phyloP scores from a whole-genome alignment of 2,797 vertebrate species.

The Oreochromis grahami region DNA sequence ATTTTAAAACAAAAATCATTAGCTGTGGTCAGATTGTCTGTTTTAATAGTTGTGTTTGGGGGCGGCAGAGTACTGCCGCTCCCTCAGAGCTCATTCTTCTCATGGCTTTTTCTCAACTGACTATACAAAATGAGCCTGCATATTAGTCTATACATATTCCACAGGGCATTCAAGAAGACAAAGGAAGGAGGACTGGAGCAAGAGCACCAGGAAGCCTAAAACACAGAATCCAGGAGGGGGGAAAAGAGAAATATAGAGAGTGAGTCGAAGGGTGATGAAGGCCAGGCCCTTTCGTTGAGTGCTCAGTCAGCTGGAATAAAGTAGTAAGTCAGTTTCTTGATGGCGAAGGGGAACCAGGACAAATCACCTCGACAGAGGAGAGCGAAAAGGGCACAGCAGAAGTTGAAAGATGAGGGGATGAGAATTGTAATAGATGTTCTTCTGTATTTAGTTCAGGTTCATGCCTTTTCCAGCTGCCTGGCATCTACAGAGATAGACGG shows the following conservation, averaged over 20 bases:
- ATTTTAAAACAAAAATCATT: neutral
- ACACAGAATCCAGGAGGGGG: neutral
- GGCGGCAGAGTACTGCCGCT: neutral
- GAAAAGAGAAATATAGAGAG: neutral
- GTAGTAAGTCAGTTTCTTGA: constrained; percentile 42
- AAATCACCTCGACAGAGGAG: constrained; percentile 51
- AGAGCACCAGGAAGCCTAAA: neutral
- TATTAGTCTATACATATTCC: neutral
- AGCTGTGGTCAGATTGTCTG: neutral
- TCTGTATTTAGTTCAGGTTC: constrained; percentile 60
- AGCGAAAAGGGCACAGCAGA: constrained; percentile 51
- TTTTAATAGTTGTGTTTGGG: neutral
- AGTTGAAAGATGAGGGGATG: constrained; percentile 63
- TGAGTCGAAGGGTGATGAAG: constrained; percentile 44
- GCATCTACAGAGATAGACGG: constrained; percentile 39
- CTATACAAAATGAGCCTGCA: neutral
- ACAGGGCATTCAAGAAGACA: neutral
- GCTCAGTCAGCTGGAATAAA: constrained; percentile 64
- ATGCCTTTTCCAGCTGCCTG: constrained; percentile 15
- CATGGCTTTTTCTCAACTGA: neutral
- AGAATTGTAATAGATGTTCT: constrained; percentile 64
- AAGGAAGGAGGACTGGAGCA: neutral
- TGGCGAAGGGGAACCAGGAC: constrained; percentile 50
- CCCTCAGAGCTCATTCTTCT: neutral
- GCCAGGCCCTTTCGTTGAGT: constrained; percentile 43